Base-by-base conservation (phyloP, 2,113 vertebrate genomes). In the Tyrannus savana region DNA sequence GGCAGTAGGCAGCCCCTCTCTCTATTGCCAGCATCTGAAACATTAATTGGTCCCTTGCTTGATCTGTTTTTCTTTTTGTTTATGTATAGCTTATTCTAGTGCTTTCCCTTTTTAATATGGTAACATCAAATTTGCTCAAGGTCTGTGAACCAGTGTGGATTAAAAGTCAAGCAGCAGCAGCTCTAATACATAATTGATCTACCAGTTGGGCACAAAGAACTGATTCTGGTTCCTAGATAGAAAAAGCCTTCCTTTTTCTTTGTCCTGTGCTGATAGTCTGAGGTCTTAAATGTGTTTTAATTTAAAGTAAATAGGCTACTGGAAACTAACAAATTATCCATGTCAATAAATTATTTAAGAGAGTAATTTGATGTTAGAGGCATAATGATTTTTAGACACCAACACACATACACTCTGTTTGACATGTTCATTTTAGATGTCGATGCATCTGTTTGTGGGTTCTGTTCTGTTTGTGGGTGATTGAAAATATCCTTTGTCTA, bases 151-250 rank as follows among this genome's bases (percentile, higher is more conserved):
- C 96, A 75, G 96, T 80, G 86, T 77, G 80, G 44, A 93, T 94
- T 93, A 92, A 94, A 97, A 96, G 66, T 89, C 71, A 93, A 91
- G 64, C 81, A 69, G 75, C 62, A 58, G 71, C 53, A 95, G 63
- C 46, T 72, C 42, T 87, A 82, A 94, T 97, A 46, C 55, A 84
- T 96, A 96, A 92, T 93, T 95, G 93, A 95, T 96, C 78, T 72
- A 59, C 58, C 76, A 84, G 80, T 68, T 85, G 90, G 64, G 58
- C 78, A 89, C 31, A 85, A 67, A 87, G 76, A 84, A 49, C 30
- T 89, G 75, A 42, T 85, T 78, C 72, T 96, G 14, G 15, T 82
- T 67, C 55, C 44, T 56, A 91, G 76, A 77, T 46, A 72, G 73
- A 58, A 94, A 91, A 84, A 74, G 33, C 30, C 19, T 84, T 46